Percentiles rank a stretch among this genome's conserved stretches.
These are phyloP conservation scores for Nineta flava DNA, from an alignment of 2,888 invertebrate species.

Conservation along the genomic window DNA sequence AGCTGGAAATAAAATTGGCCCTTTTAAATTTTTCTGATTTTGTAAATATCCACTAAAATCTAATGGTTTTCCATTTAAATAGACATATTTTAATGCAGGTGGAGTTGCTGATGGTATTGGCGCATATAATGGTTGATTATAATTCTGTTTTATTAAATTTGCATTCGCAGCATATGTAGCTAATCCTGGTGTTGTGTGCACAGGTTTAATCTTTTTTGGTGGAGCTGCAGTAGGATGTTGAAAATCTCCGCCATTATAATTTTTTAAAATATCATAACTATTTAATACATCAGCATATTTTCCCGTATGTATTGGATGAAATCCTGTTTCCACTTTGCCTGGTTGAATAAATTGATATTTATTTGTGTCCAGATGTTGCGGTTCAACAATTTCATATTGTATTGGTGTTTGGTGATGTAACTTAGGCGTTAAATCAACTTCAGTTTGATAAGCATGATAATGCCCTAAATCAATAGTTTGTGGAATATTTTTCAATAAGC, in stretches of 20 bases:
- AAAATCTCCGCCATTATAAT: no score
- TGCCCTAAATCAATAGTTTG: not conserved
- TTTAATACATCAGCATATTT: no score
- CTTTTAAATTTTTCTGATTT: slow-evolving; percentile 1
- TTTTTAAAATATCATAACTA: no score
- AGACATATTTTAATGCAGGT: not conserved
- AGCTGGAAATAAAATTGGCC: slow-evolving; percentile 3
- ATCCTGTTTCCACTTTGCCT: not conserved
- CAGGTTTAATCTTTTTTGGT: slow-evolving; percentile 3
- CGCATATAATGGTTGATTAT: not conserved
- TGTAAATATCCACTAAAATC: slow-evolving; percentile 5
- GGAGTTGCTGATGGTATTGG: not conserved
- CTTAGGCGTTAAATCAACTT: not conserved
- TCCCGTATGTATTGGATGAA: not conserved
- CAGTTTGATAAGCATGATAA: not conserved
- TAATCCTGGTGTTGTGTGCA: slow-evolving; percentile 1
- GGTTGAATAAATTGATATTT: not conserved
- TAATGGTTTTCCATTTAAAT: not conserved
- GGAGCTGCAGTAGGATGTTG: not conserved
- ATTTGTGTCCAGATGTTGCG: not conserved
- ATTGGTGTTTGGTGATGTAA: not conserved
- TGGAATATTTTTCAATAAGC: not conserved
- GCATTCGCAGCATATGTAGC: not conserved
- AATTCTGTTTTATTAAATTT: not conserved
- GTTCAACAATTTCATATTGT: not conserved